Percentiles rank a stretch among this genome's conserved stretches.
Evolutionary conservation across 2,888 invertebrate genomes (phyloP).

Genomic region (Scaptomyza cyrtandrae): DNA sequence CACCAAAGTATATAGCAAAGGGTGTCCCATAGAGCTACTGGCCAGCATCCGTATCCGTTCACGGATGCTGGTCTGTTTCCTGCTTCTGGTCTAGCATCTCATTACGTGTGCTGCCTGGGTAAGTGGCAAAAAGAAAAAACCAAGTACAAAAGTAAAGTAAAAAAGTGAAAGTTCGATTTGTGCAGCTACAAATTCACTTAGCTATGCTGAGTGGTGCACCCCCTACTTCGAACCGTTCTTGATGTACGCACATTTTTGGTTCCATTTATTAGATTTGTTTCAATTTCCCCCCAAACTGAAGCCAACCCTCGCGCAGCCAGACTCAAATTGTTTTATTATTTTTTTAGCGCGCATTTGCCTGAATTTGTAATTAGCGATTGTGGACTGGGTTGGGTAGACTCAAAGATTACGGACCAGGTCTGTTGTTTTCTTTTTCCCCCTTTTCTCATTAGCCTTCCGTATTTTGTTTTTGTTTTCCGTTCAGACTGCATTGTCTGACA

Average conservation of each 20-base stretch:
- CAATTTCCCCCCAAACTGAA: constrained; percentile 67
- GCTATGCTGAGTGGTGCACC: constrained; percentile 53
- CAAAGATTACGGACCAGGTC: constrained; percentile 33
- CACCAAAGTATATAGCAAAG: constrained; percentile 43
- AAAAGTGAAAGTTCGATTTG: constrained; percentile 74
- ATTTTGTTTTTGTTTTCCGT: not conserved
- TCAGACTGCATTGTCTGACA: constrained; percentile 16
- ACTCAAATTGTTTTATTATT: constrained; percentile 51
- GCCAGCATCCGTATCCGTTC: constrained; percentile 28
- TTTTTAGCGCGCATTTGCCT: constrained; percentile 49
- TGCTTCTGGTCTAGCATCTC: constrained; percentile 43
- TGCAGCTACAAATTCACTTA: constrained; percentile 69
- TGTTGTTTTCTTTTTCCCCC: constrained; percentile 24
- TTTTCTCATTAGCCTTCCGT: constrained; percentile 5
- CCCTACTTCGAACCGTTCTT: constrained; percentile 25
- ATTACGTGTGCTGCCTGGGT: constrained; percentile 66
- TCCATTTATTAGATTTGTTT: constrained; percentile 81
- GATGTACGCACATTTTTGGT: constrained; percentile 80
- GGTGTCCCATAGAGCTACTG: constrained; percentile 28
- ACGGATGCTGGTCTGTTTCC: constrained; percentile 38
- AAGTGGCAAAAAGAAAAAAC: constrained; percentile 41
- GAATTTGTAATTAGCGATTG: constrained; percentile 71
- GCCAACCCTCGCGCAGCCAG: constrained; percentile 25
- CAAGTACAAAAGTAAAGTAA: constrained; percentile 22
- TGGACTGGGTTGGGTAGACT: constrained; percentile 15